Evolutionary conservation across 2,797 vertebrate genomes (phyloP).

Genomic region (Carapus acus): DNA sequence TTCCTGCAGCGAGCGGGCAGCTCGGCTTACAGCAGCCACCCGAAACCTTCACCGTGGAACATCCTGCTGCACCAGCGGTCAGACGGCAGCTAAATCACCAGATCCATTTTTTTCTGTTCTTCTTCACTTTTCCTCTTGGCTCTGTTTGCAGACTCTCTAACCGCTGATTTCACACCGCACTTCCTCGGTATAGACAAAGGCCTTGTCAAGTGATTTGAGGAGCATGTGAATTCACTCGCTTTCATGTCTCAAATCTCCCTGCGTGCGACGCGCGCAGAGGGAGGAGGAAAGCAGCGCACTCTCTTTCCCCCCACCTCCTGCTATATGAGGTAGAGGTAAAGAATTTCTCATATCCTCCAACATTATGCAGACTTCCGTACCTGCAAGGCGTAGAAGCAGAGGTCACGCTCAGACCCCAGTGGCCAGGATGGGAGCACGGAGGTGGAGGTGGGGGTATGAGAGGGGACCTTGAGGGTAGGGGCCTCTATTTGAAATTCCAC

Average conservation of each 20-base stretch:
- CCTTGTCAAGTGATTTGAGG: conserved; percentile 52
- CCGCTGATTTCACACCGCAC: conserved; percentile 29
- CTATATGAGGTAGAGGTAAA: conserved; percentile 36
- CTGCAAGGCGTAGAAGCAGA: conserved; percentile 46
- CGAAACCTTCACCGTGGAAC: conserved; percentile 62
- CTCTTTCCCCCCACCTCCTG: conserved; percentile 40
- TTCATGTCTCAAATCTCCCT: conserved; percentile 51
- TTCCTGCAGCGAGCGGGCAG: conserved; percentile 63
- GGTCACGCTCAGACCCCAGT: conserved; percentile 44
- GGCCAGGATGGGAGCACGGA: conserved; percentile 14
- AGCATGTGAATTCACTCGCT: conserved; percentile 43
- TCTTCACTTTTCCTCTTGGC: too few relatives aligned
- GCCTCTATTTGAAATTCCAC: conserved; percentile 32
- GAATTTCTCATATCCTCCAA: conserved; percentile 51
- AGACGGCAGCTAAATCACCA: conserved; percentile 43
- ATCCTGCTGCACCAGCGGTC: conserved; percentile 60
- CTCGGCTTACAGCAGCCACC: conserved; percentile 66
- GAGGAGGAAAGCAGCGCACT: conserved; percentile 24
- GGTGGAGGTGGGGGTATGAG: too few relatives aligned
- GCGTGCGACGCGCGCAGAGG: conserved; percentile 29
- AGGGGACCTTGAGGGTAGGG: conserved; percentile 14
- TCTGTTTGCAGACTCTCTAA: conserved; percentile 49
- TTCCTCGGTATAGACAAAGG: conserved; percentile 42
- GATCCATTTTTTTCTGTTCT: conserved; percentile 46
- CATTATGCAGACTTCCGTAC: conserved; percentile 58